Evolutionary conservation across 2,797 vertebrate species (phyloP).

Genomic region (Acrossocheilus wenchowensis): DNA sequence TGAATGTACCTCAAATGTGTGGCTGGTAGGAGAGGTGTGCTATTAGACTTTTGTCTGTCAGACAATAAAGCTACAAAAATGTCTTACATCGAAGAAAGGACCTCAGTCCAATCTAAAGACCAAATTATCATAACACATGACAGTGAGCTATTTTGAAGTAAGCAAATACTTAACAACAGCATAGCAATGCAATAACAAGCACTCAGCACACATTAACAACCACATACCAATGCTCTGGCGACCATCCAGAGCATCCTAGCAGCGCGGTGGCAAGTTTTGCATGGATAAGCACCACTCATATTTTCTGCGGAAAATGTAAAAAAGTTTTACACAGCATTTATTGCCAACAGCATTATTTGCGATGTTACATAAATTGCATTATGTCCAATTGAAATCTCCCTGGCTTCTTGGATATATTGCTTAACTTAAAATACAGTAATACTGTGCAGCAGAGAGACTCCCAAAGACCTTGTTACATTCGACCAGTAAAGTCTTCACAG

Average conservation of each 20-base stretch:
- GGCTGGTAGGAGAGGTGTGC: background rate
- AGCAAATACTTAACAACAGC: constrained; percentile 15
- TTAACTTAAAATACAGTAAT: constrained; percentile 11
- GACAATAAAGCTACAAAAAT: background rate
- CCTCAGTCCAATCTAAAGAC: background rate
- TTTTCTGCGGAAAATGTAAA: background rate
- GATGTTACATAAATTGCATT: background rate
- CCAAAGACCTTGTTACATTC: constrained; percentile 11
- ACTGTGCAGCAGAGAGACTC: background rate
- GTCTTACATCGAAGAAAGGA: background rate
- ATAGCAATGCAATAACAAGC: constrained; percentile 22
- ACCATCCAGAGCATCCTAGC: constrained; percentile 8
- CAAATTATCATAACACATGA: background rate
- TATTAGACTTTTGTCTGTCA: background rate
- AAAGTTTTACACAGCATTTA: background rate
- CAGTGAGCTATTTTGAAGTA: background rate
- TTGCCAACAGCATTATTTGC: background rate
- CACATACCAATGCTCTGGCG: background rate
- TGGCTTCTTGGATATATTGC: background rate
- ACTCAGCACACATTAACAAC: constrained; percentile 20
- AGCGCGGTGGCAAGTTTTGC: background rate
- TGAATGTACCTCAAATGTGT: background rate
- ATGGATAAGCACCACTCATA: constrained; percentile 4
- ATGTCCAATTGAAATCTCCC: background rate
- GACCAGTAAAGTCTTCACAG: constrained; percentile 1